These are phyloP conservation scores for Brotula barbata DNA, from an alignment of 2,797 vertebrate genomes.

Conservation along the genomic window DNA sequence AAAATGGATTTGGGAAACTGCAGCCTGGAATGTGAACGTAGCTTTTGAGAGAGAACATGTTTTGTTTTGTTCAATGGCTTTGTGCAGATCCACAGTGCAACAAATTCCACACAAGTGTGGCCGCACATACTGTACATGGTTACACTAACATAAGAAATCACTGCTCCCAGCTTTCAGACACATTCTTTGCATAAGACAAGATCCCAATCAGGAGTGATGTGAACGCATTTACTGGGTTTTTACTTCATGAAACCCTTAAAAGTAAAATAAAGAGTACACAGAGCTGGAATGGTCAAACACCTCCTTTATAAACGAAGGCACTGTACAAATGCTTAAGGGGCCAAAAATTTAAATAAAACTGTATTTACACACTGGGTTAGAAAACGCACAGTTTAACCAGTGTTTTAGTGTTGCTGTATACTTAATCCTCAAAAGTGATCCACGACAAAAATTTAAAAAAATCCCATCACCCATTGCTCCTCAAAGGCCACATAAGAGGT, in stretches of 20 bases:
- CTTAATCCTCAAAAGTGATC: slow-evolving; percentile 53
- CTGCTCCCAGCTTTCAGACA: neutral
- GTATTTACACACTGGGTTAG: slow-evolving; percentile 66
- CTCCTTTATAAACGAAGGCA: slow-evolving; percentile 46
- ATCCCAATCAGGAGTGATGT: slow-evolving; percentile 41
- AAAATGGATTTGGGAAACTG: too few species aligned
- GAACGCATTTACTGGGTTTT: slow-evolving; percentile 47
- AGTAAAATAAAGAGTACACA: slow-evolving; percentile 51
- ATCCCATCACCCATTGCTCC: slow-evolving; percentile 22
- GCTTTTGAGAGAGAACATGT: slow-evolving; percentile 35
- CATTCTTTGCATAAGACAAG: slow-evolving; percentile 45
- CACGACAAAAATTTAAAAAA: slow-evolving; percentile 21
- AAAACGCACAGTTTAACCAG: slow-evolving; percentile 63
- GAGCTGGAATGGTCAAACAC: slow-evolving; percentile 65
- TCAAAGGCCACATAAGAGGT: slow-evolving; percentile 25
- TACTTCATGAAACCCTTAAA: slow-evolving; percentile 57
- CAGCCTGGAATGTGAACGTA: too few species aligned
- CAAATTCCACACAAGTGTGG: slow-evolving; percentile 53
- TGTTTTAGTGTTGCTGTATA: slow-evolving; percentile 79
- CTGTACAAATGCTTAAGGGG: slow-evolving; percentile 55
- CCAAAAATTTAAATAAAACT: slow-evolving; percentile 70
- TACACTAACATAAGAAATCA: slow-evolving; percentile 12
- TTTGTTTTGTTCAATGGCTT: slow-evolving; percentile 76
- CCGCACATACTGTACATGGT: slow-evolving; percentile 43
- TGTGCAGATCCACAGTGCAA: slow-evolving; percentile 71